phyloP scores from a whole-genome alignment of 2,888 invertebrate genomes.

The Copidosoma aretas region DNA sequence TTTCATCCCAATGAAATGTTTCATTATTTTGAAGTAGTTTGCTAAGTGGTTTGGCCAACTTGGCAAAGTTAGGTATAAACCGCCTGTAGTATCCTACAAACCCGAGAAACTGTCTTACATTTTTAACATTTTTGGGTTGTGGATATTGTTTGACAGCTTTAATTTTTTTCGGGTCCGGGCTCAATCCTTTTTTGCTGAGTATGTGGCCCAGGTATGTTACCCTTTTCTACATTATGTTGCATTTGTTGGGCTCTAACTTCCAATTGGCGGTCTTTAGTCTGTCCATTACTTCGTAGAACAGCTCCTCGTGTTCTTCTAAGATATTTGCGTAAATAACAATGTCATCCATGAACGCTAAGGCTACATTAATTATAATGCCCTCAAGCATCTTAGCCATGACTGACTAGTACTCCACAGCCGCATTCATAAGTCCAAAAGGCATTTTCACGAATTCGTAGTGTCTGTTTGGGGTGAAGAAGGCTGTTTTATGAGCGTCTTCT shows the following conservation, averaged over 20 bases:
- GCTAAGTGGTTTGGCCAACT: constrained; percentile 33
- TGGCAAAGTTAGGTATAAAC: constrained; percentile 39
- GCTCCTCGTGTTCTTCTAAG: constrained; percentile 18
- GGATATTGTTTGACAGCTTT: constrained; percentile 35
- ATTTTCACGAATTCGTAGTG: constrained; percentile 44
- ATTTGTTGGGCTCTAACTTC: constrained; percentile 42
- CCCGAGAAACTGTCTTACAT: constrained; percentile 37
- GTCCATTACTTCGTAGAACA: constrained; percentile 15
- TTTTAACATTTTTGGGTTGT: constrained; percentile 34
- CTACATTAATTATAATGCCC: constrained; percentile 42
- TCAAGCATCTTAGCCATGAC: constrained; percentile 48
- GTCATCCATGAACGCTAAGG: constrained; percentile 42
- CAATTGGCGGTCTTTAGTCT: constrained; percentile 21
- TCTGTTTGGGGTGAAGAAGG: constrained; percentile 37
- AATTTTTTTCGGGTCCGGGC: constrained; percentile 34
- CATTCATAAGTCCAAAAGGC: constrained; percentile 50
- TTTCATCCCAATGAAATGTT: constrained; percentile 10
- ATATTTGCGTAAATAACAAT: constrained; percentile 36
- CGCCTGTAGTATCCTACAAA: constrained; percentile 38
- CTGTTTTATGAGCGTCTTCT: constrained; percentile 37
- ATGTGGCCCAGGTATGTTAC: constrained; percentile 40
- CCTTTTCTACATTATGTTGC: constrained; percentile 23
- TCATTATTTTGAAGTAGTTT: constrained; percentile 17
- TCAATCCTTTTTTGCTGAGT: constrained; percentile 34
- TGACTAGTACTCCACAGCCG: constrained; percentile 49